Evolutionary conservation across 1,140 invertebrate genomes (phyloP), one percentile per base, ranked within the genome.

Genomic region (Bactericera cockerelli): DNA sequence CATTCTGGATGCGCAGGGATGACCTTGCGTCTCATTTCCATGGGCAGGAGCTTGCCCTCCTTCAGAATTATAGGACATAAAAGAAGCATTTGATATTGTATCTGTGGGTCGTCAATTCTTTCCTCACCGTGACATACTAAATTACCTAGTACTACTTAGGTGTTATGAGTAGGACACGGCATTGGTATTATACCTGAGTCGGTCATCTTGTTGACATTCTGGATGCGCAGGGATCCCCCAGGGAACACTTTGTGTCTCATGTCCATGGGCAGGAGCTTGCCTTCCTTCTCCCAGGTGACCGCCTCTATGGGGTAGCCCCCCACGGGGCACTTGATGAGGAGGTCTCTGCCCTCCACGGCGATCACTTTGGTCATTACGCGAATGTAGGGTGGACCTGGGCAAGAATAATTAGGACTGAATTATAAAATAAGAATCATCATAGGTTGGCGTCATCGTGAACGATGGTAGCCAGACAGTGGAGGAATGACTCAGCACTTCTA

Each of bases 221-320:
- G 85, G 55, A 94, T 86, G 25, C 89, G 81, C 60, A 95, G 72
- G 1, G 87, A 90, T 21, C 91, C 91, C 70, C 94, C 91, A 64
- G 79, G 75, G 63, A 86, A 90, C 26, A 93, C 87, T 64, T 86
- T 79, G 70, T 94, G 91, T 54, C 90, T 77, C 63, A 90, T 79
- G 70, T 89, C 94, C 33, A 87, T 79, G 19, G 91, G 91, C 31
- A 95, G 71, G 16, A 80, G 76, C 71, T 86, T 82, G 3, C 86
- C 85, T 70, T 89, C 88, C 79, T 87, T 82, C 70, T 90, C 87
- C 91, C 92, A 95, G 8, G 79, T 82, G 62, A 94, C 87, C 33
- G 81, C 80, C 67, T 87, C 81, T 61, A 95, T 88, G 4, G 93
- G 92, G 74, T 90, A 93, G 28, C 93, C 93, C 31, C 88, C 89